Conservation (phyloP, 2,888 invertebrate species). For the Cephus pulcher region DNA sequence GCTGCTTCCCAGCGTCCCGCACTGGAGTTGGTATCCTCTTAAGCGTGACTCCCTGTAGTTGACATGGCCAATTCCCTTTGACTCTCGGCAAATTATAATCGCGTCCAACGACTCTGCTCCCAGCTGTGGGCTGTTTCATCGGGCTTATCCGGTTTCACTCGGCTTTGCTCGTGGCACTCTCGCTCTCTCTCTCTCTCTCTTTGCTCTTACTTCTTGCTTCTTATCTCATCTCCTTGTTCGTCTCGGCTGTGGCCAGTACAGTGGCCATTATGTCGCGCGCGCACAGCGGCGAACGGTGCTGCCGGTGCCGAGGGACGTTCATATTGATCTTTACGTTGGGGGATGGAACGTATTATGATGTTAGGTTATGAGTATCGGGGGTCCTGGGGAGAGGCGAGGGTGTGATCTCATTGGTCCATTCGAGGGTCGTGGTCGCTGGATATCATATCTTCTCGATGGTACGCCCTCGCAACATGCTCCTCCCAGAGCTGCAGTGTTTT, state of each 20-base stretch:
- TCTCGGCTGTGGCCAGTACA: not conserved
- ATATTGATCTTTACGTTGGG: constrained; percentile 13
- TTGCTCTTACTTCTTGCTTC: not conserved
- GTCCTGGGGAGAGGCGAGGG: constrained; percentile 17
- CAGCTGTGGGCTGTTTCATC: not conserved
- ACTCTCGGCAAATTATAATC: constrained; percentile 61
- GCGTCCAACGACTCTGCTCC: constrained; percentile 29
- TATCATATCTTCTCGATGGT: constrained; percentile 59
- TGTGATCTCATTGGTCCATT: constrained; percentile 47
- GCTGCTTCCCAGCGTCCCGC: constrained; percentile 21
- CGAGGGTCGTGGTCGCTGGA: constrained; percentile 38
- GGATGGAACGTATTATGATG: constrained; percentile 36
- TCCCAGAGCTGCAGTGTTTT: constrained; percentile 37
- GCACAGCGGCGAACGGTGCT: not conserved
- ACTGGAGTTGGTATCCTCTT: constrained; percentile 39
- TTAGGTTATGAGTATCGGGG: constrained; percentile 34
- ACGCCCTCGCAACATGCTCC: constrained; percentile 58
- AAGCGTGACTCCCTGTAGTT: constrained; percentile 53
- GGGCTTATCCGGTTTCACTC: not conserved
- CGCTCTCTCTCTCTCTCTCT: not conserved
- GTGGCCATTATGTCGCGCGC: constrained; percentile 19
- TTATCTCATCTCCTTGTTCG: not conserved
- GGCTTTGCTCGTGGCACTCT: not conserved
- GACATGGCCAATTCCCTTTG: constrained; percentile 62
- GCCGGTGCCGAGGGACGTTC: constrained; percentile 4